Percentiles rank a stretch among this genome's conserved stretches.
phyloP scores from a whole-genome alignment of 2,888 invertebrate species.

The Apodemia mormo region DNA sequence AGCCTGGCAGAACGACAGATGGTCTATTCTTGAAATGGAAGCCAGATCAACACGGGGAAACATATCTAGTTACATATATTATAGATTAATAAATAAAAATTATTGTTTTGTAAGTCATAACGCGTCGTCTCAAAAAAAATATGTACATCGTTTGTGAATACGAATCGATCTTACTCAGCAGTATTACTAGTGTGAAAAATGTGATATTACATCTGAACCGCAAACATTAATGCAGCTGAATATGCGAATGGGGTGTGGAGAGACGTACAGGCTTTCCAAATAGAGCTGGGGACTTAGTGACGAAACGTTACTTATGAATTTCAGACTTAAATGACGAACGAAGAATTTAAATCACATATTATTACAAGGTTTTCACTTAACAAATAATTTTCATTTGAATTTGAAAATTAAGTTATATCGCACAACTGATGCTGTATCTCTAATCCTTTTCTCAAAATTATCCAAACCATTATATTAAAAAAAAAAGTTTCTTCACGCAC shows the following conservation, averaged over 20 bases:
- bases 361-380: not conserved
- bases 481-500: too few relatives aligned
- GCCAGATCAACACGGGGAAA: too few relatives aligned
- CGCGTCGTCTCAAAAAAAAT: not conserved
- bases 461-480: too few relatives aligned
- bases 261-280: conserved; percentile 52
- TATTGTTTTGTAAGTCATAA: not conserved
- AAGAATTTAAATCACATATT: not conserved
- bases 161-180: conserved; percentile 7
- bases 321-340: conserved; percentile 31
- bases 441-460: too few relatives aligned
- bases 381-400: too few relatives aligned
- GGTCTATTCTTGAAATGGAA: too few relatives aligned
- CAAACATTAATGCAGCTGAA: conserved; percentile 62
- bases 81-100: too few relatives aligned
- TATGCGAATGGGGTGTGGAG: conserved; percentile 66
- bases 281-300: conserved; percentile 56
- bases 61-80: too few relatives aligned
- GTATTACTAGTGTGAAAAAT: conserved; percentile 55
- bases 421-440: too few relatives aligned
- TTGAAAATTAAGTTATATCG: too few relatives aligned
- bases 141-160: not conserved
- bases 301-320: conserved; percentile 49
- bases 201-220: conserved; percentile 53
- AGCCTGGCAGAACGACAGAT: too few relatives aligned